Evolutionary conservation across 1,140 invertebrate genomes (phyloP), one percentile per base, ranked within the genome.

Genomic region (Phortica variegata): DNA sequence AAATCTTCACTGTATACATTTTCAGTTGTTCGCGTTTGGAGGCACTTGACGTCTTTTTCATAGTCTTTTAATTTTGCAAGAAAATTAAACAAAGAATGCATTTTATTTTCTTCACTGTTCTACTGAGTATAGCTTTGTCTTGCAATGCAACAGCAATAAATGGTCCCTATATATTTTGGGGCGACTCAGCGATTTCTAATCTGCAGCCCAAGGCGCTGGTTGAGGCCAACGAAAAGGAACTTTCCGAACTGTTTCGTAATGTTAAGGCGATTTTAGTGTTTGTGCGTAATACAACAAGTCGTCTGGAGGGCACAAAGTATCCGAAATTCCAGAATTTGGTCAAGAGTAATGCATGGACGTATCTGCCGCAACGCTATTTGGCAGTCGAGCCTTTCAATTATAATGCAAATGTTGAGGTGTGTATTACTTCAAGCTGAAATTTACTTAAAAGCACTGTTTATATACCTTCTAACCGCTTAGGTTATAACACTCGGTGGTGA

Each of bases 101-200:
- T 36, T 43, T 49, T 20, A 65, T 65, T 51, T 43, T 43, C 29
- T 40, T 53, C 10, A 45, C 40, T 20, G 39, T 52, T 38, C 41
- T 57, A 7, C 34, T 70, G 17, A 49, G 58, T 34, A 49, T 70
- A 26, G 46, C 51, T 15, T 21, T 58, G 37, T 45, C 56, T 37
- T 61, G 56, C 48, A 56, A 39, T 44, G 65, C 65, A n/a, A n/a
- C n/a, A 2, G 50, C 65, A 26, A 59, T 73, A 15, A 69, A 56
- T 46, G 82, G 82, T 2, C 82, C 82, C 0, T 83, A 81, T 55
- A 46, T 83, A 3, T 78, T 82, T 49, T 83, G 82, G 73, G 82
- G 82, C 12, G 79, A 78, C 8, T 75, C 78, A 21, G 76, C 76
- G 8, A 59, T 83, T 0, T 61, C 75, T 16, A 65, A 65, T 17